A percentile compares a stretch with the other conserved stretches of the same genome.
These are phyloP conservation scores for Phania funesta DNA, from an alignment of 2,888 invertebrate species.

Conservation along the genomic window DNA sequence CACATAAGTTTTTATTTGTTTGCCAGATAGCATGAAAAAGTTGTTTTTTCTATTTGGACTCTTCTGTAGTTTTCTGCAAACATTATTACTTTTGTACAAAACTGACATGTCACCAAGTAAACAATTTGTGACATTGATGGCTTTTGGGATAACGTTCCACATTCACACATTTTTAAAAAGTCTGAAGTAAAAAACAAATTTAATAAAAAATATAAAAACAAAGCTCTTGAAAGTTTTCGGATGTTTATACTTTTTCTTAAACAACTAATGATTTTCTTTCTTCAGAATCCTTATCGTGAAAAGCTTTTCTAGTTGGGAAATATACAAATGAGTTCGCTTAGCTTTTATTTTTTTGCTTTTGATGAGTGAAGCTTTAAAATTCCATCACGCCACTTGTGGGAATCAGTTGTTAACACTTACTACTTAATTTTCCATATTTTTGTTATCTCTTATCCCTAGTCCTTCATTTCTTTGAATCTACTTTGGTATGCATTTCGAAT, in stretches of 20 bases:
- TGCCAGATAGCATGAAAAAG: constrained; percentile 21
- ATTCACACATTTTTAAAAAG: constrained; percentile 17
- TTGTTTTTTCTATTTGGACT: constrained; percentile 8
- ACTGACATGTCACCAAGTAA: constrained; percentile 53
- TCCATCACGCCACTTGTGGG: constrained; percentile 46
- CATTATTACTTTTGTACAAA: constrained; percentile 20
- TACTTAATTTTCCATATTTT: constrained; percentile 26
- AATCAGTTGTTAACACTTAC: constrained; percentile 45
- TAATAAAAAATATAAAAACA: constrained; percentile 13
- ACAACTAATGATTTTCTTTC: constrained; percentile 44
- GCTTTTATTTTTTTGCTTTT: background rate
- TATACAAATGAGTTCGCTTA: background rate
- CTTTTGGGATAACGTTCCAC: constrained; percentile 53
- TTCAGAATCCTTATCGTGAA: background rate
- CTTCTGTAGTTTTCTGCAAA: background rate
- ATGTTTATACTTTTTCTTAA: constrained; percentile 15
- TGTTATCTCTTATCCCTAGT: background rate
- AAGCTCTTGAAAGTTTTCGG: constrained; percentile 46
- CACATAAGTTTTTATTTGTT: constrained; percentile 66
- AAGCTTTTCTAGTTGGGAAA: background rate
- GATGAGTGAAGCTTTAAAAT: constrained; percentile 17
- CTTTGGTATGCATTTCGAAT: constrained; percentile 25
- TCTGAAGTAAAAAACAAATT: background rate
- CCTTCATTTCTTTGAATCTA: background rate
- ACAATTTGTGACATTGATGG: constrained; percentile 64